Base-by-base conservation (phyloP, 2,797 vertebrate genomes). In the Heliangelus exortis region DNA sequence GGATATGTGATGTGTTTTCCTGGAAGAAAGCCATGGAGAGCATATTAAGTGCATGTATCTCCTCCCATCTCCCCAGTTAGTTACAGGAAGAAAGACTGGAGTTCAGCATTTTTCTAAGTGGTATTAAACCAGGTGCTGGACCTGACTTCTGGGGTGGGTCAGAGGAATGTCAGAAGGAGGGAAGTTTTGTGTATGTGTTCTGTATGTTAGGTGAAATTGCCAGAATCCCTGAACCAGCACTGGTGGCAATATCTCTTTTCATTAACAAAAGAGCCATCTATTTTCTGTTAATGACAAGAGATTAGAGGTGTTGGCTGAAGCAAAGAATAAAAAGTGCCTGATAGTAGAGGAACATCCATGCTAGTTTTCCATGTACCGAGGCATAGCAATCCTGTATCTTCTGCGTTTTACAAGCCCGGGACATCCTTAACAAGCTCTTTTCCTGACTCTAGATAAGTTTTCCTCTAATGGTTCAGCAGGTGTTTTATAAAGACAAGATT, bases 1-100 rank as follows among this genome's bases (percentile, higher is more conserved):
- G 89, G 88, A 86, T 53, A 89, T 86, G 62, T 78, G 87, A 88
- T 89, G 66, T 73, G 67, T 93, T 95, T 95, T 93, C 93, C 73
- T 84, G 93, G 95, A 96, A 78, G 69, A 85, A 86, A 81, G 95
- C 93, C 92, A 92, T 0, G 1, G 69, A 73, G 78, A 86, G 48
- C 82, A 78, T 45, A 68, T 87, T 19, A 71, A 94, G 39, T 67
- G 51, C 57, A 39, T 87, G 73, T 80, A 63, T 45, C 34, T 88
- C 33, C 79, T 84, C 69, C 85, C 48, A 33, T 84, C 85, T 93
- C 31, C 39, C 48, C 68, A 28, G 25, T n/a, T 3, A 82, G 57
- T 57, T 81, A 47, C 91, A 82, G 81, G 95, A 93, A 84, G 81
- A 73, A 72, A 62, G 36, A 26, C 81, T 67, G 43, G 58, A 89